A percentile compares a stretch with the other conserved stretches of the same genome.
These are phyloP conservation scores for Omphaloscelis lunosa DNA, from an alignment of 2,888 invertebrate genomes.

Conservation along the genomic window DNA sequence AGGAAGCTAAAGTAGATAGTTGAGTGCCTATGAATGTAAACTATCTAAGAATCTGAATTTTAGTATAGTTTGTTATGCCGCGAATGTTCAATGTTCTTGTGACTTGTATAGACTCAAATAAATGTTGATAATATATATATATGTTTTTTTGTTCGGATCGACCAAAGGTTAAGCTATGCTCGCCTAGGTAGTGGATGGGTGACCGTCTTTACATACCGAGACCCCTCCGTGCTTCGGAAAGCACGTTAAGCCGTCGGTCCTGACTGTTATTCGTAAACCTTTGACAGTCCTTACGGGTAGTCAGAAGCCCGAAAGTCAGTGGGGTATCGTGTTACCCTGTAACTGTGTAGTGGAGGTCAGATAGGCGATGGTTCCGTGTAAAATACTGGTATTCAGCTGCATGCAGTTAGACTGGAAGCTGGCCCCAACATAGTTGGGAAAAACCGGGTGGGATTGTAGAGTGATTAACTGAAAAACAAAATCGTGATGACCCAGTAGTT, in stretches of 20 bases:
- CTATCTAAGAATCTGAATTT: slow-evolving; percentile 12
- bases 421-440: background rate
- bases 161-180: too few species aligned
- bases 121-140: slow-evolving; percentile 45
- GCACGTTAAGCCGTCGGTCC: too few species aligned
- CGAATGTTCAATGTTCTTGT: slow-evolving; percentile 41
- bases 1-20: background rate
- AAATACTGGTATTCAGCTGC: background rate
- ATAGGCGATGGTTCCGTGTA: background rate
- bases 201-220: too few species aligned
- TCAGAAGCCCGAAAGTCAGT: background rate
- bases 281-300: background rate
- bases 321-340: background rate
- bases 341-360: background rate
- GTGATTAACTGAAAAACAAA: background rate
- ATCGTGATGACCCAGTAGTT: background rate
- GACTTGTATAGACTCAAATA: slow-evolving; percentile 45
- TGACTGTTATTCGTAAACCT: background rate
- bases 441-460: background rate
- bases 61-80: slow-evolving; percentile 13
- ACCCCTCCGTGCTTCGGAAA: too few species aligned
- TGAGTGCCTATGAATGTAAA: background rate
- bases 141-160: background rate
- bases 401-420: background rate
- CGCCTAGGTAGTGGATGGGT: too few species aligned